A percentile compares a stretch with the other conserved stretches of the same genome.
Evolutionary conservation across 23 tunicate species (phyloP).

Genomic region (Styela clava): DNA sequence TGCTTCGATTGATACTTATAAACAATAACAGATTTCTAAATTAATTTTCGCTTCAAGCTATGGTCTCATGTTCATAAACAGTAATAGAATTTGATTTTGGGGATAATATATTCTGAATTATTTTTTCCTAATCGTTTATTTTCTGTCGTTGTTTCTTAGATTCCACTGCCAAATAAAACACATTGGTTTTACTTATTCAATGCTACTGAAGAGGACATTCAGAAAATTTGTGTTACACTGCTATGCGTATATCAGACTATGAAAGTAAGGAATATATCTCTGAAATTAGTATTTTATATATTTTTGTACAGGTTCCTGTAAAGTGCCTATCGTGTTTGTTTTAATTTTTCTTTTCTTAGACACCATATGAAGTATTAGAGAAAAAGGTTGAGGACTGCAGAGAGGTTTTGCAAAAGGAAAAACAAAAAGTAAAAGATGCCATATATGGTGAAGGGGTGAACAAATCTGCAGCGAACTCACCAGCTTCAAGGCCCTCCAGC

Average conservation of each 20-base stretch:
- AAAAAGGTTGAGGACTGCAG: slow-evolving; percentile 50
- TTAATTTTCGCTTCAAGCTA: no score
- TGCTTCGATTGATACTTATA: no score
- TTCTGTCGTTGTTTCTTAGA: background rate
- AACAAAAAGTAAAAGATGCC: slow-evolving; percentile 36
- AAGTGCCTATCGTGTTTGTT: no score
- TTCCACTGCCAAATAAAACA: slow-evolving; percentile 70
- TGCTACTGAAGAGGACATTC: slow-evolving; percentile 88
- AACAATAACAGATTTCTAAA: no score
- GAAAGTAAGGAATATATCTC: no score
- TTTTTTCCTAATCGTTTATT: no score
- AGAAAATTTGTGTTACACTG: slow-evolving; percentile 50
- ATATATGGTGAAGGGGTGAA: slow-evolving; percentile 30
- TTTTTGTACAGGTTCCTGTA: no score
- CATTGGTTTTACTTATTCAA: slow-evolving; percentile 80
- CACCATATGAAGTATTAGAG: slow-evolving; percentile 48
- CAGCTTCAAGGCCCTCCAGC: slow-evolving; percentile 19
- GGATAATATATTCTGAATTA: no score
- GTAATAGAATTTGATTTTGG: no score
- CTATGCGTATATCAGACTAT: slow-evolving; percentile 57
- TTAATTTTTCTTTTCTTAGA: slow-evolving; percentile 5
- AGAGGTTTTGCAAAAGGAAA: slow-evolving; percentile 57
- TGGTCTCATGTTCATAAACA: no score
- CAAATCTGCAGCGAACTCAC: slow-evolving; percentile 20
- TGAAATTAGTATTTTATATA: no score